Evolutionary conservation across 2,113 vertebrate genomes (phyloP).

Genomic region (Emberiza fucata): DNA sequence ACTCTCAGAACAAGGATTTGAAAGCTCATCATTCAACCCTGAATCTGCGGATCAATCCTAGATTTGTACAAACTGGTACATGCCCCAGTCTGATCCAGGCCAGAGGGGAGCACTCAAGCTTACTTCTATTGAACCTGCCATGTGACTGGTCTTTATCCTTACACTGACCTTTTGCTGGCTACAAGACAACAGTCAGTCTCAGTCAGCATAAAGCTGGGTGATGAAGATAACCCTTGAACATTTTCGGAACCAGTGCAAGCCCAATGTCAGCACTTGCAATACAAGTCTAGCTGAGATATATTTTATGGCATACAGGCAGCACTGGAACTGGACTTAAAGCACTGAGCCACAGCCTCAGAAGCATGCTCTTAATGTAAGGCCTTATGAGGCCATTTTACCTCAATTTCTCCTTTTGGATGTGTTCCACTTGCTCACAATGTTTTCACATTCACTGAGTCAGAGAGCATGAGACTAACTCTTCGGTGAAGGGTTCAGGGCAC

Average conservation of each 20-base stretch:
- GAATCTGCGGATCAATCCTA: background rate
- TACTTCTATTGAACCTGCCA: background rate
- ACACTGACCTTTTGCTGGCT: background rate
- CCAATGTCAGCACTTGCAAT: background rate
- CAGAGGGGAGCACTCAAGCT: background rate
- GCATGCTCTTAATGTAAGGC: background rate
- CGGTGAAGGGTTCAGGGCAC: background rate
- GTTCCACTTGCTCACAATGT: background rate
- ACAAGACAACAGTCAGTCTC: background rate
- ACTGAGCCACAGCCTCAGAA: background rate
- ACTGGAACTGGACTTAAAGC: background rate
- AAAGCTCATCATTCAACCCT: fast-evolving
- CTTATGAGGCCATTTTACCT: conserved; percentile 33
- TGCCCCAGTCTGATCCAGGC: background rate
- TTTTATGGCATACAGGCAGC: background rate
- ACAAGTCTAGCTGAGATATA: background rate
- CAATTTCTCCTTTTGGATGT: background rate
- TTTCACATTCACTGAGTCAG: background rate
- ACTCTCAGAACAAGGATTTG: background rate
- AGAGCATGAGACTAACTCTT: background rate
- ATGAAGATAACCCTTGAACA: background rate
- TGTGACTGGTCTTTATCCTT: background rate
- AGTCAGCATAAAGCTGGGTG: background rate
- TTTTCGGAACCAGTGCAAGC: background rate
- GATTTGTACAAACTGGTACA: background rate